phyloP scores from a whole-genome alignment of 2,113 vertebrate genomes.

The Muntiacus reevesi region DNA sequence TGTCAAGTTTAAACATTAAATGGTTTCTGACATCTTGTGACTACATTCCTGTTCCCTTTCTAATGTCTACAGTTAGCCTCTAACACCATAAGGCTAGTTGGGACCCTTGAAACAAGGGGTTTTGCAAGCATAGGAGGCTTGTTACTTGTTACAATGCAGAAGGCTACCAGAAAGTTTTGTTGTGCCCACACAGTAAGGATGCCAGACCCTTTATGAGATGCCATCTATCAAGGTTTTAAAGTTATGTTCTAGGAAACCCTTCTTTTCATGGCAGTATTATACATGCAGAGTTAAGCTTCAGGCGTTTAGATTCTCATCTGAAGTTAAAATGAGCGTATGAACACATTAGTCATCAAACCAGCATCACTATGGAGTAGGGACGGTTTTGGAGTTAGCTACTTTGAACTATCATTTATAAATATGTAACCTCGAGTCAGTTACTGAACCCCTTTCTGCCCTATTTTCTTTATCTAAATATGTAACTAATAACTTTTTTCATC shows the following conservation, averaged over 20 bases:
- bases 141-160: background rate
- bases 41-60: background rate
- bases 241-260: background rate
- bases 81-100: background rate
- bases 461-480: background rate
- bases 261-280: background rate
- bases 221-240: background rate
- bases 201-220: background rate
- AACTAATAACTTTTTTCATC: slow-evolving; percentile 9
- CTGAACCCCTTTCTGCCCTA: background rate
- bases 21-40: background rate
- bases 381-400: background rate
- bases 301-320: background rate
- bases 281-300: background rate
- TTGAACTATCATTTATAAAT: background rate
- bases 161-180: background rate
- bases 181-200: background rate
- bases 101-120: background rate
- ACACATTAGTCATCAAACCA: background rate
- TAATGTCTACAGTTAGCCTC: background rate
- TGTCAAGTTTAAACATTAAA: background rate
- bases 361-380: background rate
- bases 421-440: background rate
- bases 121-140: background rate
- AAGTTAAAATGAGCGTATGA: background rate